Conservation (phyloP, 2,888 invertebrate species). For the Drosophila hamatofila region DNA sequence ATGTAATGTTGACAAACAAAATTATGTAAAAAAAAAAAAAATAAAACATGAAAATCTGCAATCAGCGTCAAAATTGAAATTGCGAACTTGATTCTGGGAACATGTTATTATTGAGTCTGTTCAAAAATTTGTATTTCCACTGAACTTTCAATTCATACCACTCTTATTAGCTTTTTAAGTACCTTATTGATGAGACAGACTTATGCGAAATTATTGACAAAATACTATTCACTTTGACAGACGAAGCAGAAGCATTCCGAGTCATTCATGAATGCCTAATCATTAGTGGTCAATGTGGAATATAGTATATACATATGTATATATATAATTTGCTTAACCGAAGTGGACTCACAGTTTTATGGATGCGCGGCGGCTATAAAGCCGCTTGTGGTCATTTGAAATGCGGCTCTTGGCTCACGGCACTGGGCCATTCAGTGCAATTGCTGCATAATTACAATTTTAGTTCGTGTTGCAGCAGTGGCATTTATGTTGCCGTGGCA, state of each 20-base stretch:
- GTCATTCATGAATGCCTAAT: neutral
- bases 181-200: neutral
- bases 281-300: neutral
- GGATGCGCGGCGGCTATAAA: conserved; percentile 28
- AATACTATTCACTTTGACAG: neutral
- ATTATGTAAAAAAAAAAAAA: neutral
- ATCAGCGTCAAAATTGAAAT: conserved; percentile 2
- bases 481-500: conserved; percentile 46
- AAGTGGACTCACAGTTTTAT: conserved; percentile 11
- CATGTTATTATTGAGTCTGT: neutral
- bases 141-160: neutral
- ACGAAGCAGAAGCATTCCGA: neutral
- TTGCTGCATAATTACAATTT: conserved; percentile 77
- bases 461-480: conserved; percentile 63
- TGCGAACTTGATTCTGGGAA: conserved; percentile 2
- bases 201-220: neutral
- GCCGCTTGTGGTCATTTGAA: conserved; percentile 53
- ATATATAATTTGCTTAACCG: neutral
- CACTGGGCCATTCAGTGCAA: conserved; percentile 41
- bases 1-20: neutral
- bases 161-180: neutral
- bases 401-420: conserved; percentile 29
- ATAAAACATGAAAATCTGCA: neutral
- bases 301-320: too few relatives aligned
- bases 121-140: neutral